Base-by-base conservation (phyloP, 2,797 vertebrate genomes). In the Falco concolor region DNA sequence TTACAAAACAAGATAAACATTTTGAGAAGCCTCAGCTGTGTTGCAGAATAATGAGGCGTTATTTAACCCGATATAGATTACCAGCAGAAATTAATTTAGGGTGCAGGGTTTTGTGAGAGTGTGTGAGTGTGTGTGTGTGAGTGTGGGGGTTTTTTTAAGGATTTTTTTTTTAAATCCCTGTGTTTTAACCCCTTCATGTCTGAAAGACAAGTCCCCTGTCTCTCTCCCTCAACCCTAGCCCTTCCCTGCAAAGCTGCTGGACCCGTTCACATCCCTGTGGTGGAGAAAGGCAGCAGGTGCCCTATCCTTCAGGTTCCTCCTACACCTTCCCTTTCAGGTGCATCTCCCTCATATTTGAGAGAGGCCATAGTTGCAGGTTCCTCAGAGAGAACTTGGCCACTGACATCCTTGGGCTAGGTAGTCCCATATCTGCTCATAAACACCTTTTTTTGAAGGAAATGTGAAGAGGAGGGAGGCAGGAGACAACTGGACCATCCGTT, bases 1-100 rank as follows among this genome's bases (percentile, higher is more conserved):
- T 98, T 98, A 98, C 98, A 98, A 98, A 98, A 98, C 98, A 98
- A 98, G 98, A 98, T 98, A 98, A 98, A 98, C 98, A 98, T 98
- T 98, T 98, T 98, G 98, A 98, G 98, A 98, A 98, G 98, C 97
- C 98, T 98, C 98, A 98, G 98, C 98, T 98, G 98, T 98, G 98
- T 97, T 98, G 97, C 95, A 98, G 98, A 98, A 98, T 98, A 98
- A 98, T 98, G 98, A 98, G 98, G 97, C 97, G 97, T 98, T 98
- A 98, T 98, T 98, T 98, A 98, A 98, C 98, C 98, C 96, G 96
- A 98, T 98, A 97, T 98, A 98, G 98, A 98, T 98, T 98, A 98
- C 97, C 97, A 98, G 97, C 97, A 98, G 98, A 98, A 98, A 98
- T 98, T 98, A 98, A 98, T 98, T 98, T 98, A 98, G 97, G 97